Percentiles rank a stretch among this genome's conserved stretches.
Evolutionary conservation across 2,797 vertebrate species (phyloP).

Genomic region (Decapterus maruadsi): DNA sequence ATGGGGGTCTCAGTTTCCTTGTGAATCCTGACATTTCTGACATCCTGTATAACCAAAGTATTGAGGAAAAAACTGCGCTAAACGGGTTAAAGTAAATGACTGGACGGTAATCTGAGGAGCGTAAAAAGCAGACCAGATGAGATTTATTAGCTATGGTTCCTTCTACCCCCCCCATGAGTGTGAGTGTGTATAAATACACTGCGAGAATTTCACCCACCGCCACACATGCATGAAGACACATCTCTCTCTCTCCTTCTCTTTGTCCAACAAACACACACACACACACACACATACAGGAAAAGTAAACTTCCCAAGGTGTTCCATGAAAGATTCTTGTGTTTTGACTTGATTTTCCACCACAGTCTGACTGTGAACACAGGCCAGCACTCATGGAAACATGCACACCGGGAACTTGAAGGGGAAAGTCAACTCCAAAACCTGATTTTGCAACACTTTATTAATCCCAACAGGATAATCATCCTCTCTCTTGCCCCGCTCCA

Average conservation of each 20-base stretch:
- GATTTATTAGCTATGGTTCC: slow-evolving; percentile 59
- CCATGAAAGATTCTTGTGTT: slow-evolving; percentile 81
- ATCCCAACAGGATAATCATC: slow-evolving; percentile 26
- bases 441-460: slow-evolving; percentile 44
- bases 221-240: slow-evolving; percentile 51
- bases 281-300: slow-evolving; percentile 52
- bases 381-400: slow-evolving; percentile 68
- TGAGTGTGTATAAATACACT: slow-evolving; percentile 33
- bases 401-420: slow-evolving; percentile 33
- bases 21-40: slow-evolving; percentile 20
- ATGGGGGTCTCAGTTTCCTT: background rate
- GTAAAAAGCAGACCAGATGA: slow-evolving; percentile 53
- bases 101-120: slow-evolving; percentile 32
- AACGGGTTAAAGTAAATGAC: slow-evolving; percentile 31
- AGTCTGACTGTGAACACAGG: slow-evolving; percentile 58
- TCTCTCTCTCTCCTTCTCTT: slow-evolving; percentile 23
- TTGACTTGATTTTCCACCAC: slow-evolving; percentile 77
- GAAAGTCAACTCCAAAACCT: slow-evolving; percentile 37
- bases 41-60: background rate
- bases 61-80: slow-evolving; percentile 5
- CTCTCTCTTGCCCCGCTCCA: background rate
- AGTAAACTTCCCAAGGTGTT: slow-evolving; percentile 68
- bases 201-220: slow-evolving; percentile 26
- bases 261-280: slow-evolving; percentile 11
- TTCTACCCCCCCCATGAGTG: slow-evolving; percentile 34